A percentile compares a stretch with the other conserved stretches of the same genome.
Conservation (phyloP, 2,113 vertebrate genomes). For the Mystacornis crossleyi region DNA sequence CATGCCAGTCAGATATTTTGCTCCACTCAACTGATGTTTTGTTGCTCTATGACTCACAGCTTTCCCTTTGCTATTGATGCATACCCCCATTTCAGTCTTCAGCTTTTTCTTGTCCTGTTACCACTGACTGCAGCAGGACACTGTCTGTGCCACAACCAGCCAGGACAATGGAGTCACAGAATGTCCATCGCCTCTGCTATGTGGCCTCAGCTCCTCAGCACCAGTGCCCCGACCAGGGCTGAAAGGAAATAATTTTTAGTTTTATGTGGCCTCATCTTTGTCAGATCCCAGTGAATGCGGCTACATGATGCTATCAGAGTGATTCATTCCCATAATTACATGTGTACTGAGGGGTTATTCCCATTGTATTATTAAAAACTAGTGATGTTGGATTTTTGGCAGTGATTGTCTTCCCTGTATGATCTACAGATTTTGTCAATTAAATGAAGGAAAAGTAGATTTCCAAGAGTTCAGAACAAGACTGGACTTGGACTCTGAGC, state of each 20-base stretch:
- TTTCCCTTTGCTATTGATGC: not conserved
- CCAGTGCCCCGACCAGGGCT: not conserved
- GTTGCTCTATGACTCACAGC: not conserved
- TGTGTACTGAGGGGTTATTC: constrained; percentile 57
- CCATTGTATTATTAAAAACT: constrained; percentile 58
- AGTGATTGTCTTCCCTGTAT: constrained; percentile 19
- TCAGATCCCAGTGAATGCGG: not conserved
- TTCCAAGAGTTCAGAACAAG: constrained; percentile 44
- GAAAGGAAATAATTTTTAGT: not conserved
- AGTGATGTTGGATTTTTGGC: constrained; percentile 52
- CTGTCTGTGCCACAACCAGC: not conserved
- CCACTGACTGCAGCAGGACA: not conserved
- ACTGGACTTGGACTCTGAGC: not conserved
- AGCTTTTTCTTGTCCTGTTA: not conserved
- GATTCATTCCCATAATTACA: constrained; percentile 65
- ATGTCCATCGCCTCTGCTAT: accelerated
- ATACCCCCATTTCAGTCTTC: not conserved
- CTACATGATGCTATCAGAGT: constrained; percentile 9
- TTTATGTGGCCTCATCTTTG: constrained; percentile 13
- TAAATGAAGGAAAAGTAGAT: constrained; percentile 46
- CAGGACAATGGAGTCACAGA: not conserved
- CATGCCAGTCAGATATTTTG: not conserved
- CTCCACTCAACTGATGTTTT: not conserved
- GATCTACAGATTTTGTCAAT: constrained; percentile 64
- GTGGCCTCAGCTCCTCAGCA: not conserved